These are phyloP conservation scores for Lumbricus terrestris DNA, from an alignment of 2,888 invertebrate genomes.

Conservation along the genomic window DNA sequence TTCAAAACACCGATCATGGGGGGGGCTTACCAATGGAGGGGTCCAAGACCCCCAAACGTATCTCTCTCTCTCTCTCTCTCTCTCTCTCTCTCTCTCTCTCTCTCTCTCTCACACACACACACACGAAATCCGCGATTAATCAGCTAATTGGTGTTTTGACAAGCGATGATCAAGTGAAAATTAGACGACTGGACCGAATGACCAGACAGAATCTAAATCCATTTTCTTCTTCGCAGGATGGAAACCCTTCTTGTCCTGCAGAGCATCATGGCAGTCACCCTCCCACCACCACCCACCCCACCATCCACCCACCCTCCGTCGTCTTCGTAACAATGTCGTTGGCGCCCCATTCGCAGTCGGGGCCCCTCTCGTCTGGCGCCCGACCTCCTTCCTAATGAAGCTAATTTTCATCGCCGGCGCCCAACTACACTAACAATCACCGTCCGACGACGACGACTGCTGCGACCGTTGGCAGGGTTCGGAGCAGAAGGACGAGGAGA, in stretches of 20 bases:
- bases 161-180: background rate
- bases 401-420: background rate
- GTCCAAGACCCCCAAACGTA: too few species aligned
- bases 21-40: too few species aligned
- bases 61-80: too few species aligned
- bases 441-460: too few species aligned
- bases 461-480: too few species aligned
- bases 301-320: background rate
- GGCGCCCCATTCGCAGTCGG: background rate
- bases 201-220: background rate
- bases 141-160: background rate
- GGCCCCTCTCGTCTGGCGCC: background rate
- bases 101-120: too few species aligned
- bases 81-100: too few species aligned
- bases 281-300: too few species aligned
- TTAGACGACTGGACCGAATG: background rate
- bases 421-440: background rate
- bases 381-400: background rate
- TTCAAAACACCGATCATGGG: background rate
- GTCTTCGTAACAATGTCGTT: background rate
- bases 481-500: too few species aligned
- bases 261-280: too few species aligned
- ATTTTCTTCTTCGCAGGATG: too few species aligned
- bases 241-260: too few species aligned
- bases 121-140: background rate